These are phyloP conservation scores for Drosophila santomea DNA, from an alignment of 1,140 invertebrate species.

Conservation along the genomic window DNA sequence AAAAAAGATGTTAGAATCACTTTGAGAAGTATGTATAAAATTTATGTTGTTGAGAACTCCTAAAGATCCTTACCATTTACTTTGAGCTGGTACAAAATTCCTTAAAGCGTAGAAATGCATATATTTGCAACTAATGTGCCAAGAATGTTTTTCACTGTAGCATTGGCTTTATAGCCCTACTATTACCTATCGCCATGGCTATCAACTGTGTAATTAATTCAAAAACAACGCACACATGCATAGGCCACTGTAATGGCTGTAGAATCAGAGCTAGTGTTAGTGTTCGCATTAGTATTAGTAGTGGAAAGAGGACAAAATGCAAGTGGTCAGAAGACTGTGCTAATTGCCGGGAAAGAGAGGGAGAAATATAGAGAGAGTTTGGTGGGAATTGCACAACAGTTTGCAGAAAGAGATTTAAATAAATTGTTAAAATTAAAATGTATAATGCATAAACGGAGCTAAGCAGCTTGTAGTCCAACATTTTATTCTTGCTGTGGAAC, in stretches of 20 bases:
- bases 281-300: conserved; percentile 9
- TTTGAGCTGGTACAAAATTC: no score
- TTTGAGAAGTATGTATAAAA: background rate
- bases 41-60: background rate
- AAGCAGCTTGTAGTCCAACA: no score
- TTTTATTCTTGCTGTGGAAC: background rate
- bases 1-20: background rate
- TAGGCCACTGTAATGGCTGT: conserved; percentile 36
- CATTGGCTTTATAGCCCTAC: conserved; percentile 15
- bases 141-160: background rate
- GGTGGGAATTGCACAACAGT: no score
- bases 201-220: conserved; percentile 78
- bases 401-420: no score
- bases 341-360: conserved; percentile 6
- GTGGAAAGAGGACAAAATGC: background rate
- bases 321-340: conserved; percentile 15
- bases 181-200: conserved; percentile 42
- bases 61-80: background rate
- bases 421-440: background rate
- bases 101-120: background rate
- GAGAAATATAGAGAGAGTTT: background rate
- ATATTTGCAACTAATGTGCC: no score
- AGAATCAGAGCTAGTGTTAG: conserved; percentile 6
- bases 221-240: conserved; percentile 58
- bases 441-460: background rate